These are phyloP conservation scores for Conops quadrifasciatus DNA, from an alignment of 2,888 invertebrate species.

Conservation along the genomic window DNA sequence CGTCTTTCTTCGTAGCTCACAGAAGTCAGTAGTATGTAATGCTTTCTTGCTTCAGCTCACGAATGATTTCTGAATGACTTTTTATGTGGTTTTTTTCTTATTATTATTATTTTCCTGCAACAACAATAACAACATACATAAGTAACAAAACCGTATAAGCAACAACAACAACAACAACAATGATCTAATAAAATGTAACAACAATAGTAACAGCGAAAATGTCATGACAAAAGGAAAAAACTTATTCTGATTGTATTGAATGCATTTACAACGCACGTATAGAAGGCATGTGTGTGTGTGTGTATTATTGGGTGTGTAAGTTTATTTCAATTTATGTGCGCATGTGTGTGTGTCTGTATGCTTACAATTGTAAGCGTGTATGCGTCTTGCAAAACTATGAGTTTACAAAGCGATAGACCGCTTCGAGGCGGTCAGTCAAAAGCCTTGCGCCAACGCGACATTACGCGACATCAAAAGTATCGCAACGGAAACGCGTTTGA, in stretches of 20 bases:
- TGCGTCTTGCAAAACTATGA: no score
- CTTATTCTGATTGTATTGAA: slow-evolving; percentile 16
- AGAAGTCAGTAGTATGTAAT: no score
- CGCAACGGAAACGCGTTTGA: slow-evolving; percentile 21
- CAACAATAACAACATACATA: not conserved
- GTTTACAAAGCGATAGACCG: not conserved
- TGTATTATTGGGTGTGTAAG: not conserved
- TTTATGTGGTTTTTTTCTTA: no score
- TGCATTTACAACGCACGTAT: not conserved
- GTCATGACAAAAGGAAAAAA: not conserved
- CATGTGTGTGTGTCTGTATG: not conserved
- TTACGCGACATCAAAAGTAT: slow-evolving; percentile 24
- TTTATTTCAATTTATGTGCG: not conserved
- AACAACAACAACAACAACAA: slow-evolving; percentile 13
- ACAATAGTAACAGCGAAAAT: not conserved
- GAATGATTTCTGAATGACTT: no score
- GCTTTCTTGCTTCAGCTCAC: no score
- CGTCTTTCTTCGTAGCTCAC: no score
- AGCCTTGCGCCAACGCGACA: slow-evolving; percentile 34
- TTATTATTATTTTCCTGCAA: not conserved
- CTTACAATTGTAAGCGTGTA: no score
- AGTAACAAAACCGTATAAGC: not conserved
- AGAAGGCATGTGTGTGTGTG: no score
- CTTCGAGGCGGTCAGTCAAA: slow-evolving; percentile 37
- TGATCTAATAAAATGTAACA: not conserved